phyloP scores from a whole-genome alignment of 2,888 invertebrate species.

The Antheraea assamensis region DNA sequence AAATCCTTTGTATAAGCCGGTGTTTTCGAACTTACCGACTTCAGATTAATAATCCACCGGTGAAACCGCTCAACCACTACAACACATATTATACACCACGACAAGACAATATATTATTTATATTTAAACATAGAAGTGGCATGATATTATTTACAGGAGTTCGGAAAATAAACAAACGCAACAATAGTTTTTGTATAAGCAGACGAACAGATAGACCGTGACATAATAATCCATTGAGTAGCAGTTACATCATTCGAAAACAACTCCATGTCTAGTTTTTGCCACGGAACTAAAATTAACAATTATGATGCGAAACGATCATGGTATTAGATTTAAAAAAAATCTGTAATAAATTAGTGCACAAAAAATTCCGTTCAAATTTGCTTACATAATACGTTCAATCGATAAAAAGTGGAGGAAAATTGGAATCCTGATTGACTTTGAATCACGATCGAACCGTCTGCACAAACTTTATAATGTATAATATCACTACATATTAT shows the following conservation, averaged over 20 bases:
- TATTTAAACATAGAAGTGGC: background rate
- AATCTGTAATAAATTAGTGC: constrained; percentile 5
- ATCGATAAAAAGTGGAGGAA: constrained; percentile 12
- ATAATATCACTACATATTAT: too few relatives aligned
- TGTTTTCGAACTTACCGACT: too few relatives aligned
- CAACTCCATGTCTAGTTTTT: constrained; percentile 10
- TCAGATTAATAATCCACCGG: too few relatives aligned
- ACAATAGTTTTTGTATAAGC: background rate
- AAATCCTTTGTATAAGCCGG: too few relatives aligned
- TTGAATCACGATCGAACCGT: background rate
- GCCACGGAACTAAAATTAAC: constrained; percentile 7
- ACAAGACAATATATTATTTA: too few relatives aligned
- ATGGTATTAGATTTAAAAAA: constrained; percentile 1
- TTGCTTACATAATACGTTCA: constrained; percentile 6
- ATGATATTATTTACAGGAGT: background rate
- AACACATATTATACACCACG: too few relatives aligned
- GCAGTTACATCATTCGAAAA: constrained; percentile 9
- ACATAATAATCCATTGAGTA: constrained; percentile 10
- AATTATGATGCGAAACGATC: constrained; percentile 1
- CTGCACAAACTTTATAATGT: background rate
- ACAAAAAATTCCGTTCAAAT: constrained; percentile 9
- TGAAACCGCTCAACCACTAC: too few relatives aligned
- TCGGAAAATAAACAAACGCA: background rate
- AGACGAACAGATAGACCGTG: background rate
- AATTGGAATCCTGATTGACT: constrained; percentile 6